Evolutionary conservation across 2,797 vertebrate genomes (phyloP).

Genomic region (Micropoecilia bifurca): DNA sequence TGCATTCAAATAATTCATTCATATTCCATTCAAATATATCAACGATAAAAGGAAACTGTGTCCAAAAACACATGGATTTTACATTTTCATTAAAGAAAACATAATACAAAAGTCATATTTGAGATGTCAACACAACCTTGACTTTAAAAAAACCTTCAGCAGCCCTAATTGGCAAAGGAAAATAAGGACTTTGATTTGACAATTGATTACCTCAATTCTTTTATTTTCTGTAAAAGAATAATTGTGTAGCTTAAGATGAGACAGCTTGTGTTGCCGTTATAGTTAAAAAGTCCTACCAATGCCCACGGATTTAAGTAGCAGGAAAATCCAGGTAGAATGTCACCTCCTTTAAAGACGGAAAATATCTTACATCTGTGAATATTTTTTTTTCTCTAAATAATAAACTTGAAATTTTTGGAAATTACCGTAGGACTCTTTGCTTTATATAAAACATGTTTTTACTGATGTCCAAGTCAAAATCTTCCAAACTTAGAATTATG

Average conservation of each 20-base stretch:
- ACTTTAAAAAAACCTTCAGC: not conserved
- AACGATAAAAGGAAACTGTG: not conserved
- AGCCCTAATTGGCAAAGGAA: not conserved
- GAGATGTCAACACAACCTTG: not conserved
- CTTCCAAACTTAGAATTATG: not conserved
- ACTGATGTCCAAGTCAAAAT: not conserved
- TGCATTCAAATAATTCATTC: not conserved
- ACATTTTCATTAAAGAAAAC: not conserved
- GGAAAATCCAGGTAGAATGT: not conserved
- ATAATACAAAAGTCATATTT: not conserved
- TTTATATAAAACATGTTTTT: not conserved
- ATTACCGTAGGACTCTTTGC: not conserved
- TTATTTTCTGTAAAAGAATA: not conserved
- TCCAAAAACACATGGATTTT: not conserved
- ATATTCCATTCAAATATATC: slow-evolving; percentile 9
- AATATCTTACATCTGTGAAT: not conserved
- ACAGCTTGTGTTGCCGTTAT: not conserved
- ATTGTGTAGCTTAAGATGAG: not conserved
- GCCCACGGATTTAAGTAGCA: not conserved
- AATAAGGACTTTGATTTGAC: not conserved
- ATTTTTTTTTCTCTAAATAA: not conserved
- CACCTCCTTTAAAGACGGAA: not conserved
- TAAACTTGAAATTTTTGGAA: not conserved
- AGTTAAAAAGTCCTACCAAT: not conserved
- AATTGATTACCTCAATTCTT: not conserved